phyloP scores from a whole-genome alignment of 2,888 invertebrate species.

The Muschampia staudingeri region DNA sequence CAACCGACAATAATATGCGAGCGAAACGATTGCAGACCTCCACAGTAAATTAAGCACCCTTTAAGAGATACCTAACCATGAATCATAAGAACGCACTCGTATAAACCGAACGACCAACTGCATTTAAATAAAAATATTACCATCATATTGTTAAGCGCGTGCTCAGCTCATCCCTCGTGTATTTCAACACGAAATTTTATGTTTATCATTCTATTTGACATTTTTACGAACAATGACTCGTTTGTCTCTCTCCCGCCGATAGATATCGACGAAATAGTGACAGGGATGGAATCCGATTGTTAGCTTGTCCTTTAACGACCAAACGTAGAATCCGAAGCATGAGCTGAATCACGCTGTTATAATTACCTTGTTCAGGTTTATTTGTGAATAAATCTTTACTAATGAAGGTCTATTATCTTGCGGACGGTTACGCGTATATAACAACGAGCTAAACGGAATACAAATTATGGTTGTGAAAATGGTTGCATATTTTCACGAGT shows the following conservation, averaged over 20 bases:
- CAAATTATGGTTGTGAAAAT: constrained; percentile 49
- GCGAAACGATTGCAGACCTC: constrained; percentile 45
- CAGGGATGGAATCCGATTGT: constrained; percentile 80
- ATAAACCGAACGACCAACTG: constrained; percentile 46
- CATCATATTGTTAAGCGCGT: constrained; percentile 73
- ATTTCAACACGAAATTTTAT: constrained; percentile 87
- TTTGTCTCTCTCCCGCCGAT: constrained; percentile 76
- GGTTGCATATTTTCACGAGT: constrained; percentile 54
- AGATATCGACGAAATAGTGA: constrained; percentile 71
- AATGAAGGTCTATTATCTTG: constrained; percentile 51
- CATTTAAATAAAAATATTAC: constrained; percentile 57
- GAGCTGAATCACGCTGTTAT: constrained; percentile 87
- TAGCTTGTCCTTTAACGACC: constrained; percentile 78
- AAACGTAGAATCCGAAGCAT: constrained; percentile 69
- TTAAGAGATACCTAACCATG: constrained; percentile 47
- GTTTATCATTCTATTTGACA: constrained; percentile 91
- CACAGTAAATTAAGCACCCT: constrained; percentile 54
- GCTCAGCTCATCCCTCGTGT: constrained; percentile 73
- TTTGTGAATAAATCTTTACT: constrained; percentile 74
- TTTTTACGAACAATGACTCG: constrained; percentile 87
- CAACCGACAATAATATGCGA: constrained; percentile 47
- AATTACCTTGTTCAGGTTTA: constrained; percentile 77
- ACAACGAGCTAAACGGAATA: constrained; percentile 36
- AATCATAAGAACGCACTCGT: constrained; percentile 49
- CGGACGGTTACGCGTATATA: constrained; percentile 3